Base-by-base conservation (phyloP, 2,797 vertebrate genomes). In the Limosa lapponica region DNA sequence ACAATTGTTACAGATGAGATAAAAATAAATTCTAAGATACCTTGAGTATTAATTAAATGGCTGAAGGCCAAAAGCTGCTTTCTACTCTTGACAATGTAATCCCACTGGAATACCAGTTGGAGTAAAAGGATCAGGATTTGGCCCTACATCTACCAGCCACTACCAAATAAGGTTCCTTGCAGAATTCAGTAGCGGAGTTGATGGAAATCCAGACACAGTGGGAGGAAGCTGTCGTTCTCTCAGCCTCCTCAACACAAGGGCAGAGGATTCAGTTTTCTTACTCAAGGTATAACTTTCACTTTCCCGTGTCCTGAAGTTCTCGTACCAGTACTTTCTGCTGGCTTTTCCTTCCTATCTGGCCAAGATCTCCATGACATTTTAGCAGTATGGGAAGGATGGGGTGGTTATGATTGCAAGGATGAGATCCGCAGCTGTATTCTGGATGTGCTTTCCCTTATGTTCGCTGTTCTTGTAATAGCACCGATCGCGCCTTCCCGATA, bases 21-120 rank as follows among this genome's bases (percentile, higher is more conserved):
- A 89, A 96, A 96, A 87, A 96, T 94, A 96, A 90, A 67, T 95
- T 78, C 70, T 82, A 17, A 71, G 94, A 67, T 95, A 95, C 71
- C 57, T 75, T 74, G 79, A 84, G 58, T 94, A 82, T 95, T 95
- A 94, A 96, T 96, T 84, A 89, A 90, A 64, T 90, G 82, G 55
- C 73, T 0, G 1, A 79, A 82, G 65, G 72, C 62, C 91, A 96
- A 86, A 88, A 82, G 51, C 73, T 1, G 19, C 78, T 87, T 84
- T 94, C 70, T 84, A 34, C 52, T 80, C 30, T 89, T 52, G 36
- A 13, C 18, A 19, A n/a, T 51, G 34, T 62, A 77, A 65, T 83
- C 70, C 36, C 41, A 10, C 55, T 89, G 92, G 88, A 95, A 73
- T 77, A 82, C 36, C 73, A 41, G 43, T n/a, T 86, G 59, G 66